Conservation (phyloP, 2,113 vertebrate species). For the Equus przewalskii region DNA sequence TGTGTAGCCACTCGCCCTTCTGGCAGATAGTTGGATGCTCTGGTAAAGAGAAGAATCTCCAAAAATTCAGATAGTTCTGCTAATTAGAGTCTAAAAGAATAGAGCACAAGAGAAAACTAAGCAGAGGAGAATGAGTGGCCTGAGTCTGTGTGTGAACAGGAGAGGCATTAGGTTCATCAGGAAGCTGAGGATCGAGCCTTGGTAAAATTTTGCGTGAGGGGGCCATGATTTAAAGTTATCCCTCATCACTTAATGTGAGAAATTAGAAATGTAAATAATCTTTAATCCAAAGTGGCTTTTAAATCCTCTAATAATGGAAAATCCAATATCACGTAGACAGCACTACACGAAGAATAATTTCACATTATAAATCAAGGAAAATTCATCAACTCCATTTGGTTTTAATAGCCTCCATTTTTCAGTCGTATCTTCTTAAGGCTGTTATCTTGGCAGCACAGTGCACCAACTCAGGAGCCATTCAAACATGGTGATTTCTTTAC, state of each 20-base stretch:
- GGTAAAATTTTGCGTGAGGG: not conserved
- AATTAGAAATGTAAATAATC: conserved; percentile 77
- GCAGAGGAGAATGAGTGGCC: not conserved
- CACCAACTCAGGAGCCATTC: conserved; percentile 27
- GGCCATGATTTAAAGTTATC: not conserved
- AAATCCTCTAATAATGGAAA: conserved; percentile 81
- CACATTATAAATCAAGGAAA: conserved; percentile 74
- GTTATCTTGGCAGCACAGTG: conserved; percentile 34
- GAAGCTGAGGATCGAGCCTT: not conserved
- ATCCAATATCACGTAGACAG: conserved; percentile 71
- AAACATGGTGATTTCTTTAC: not conserved
- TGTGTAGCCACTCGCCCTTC: not conserved
- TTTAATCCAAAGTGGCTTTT: conserved; percentile 64
- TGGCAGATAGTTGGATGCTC: not conserved
- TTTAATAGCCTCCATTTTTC: conserved; percentile 64
- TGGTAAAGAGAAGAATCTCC: not conserved
- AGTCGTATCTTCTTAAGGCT: conserved; percentile 42
- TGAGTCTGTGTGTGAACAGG: not conserved
- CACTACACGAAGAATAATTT: conserved; percentile 72
- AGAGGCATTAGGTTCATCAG: not conserved
- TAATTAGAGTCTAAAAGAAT: not conserved
- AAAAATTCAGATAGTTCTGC: not conserved
- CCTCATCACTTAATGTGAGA: conserved; percentile 26
- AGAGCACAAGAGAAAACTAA: not conserved
- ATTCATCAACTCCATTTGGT: conserved; percentile 67